Base-by-base conservation (phyloP, 53 echinoderm and acorn worm genomes). In the Henricia sp. region DNA sequence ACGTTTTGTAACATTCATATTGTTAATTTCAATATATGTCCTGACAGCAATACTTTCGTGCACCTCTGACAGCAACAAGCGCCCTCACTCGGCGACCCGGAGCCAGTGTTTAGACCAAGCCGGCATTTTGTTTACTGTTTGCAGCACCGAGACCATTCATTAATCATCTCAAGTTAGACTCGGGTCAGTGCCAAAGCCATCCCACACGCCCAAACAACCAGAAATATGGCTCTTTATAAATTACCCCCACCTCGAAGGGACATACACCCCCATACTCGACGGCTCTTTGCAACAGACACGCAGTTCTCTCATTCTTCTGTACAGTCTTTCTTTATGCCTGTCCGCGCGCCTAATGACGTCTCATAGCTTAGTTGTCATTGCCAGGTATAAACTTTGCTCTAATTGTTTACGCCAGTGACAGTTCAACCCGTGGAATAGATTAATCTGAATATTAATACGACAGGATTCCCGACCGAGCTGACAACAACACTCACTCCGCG, bases 361-460 rank as follows among this genome's bases (percentile, higher is more conserved):
- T 10, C 64, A 46, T 44, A 64, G 43, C 80, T 29, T 23, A 80
- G 80, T 80, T 80, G 80, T 80, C 80, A 80, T 64, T 62, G 44
- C 40, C 80, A 62, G 64, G 64, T 64, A 64, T 80, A 80, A 80
- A 80, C 80, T 80, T 77, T 20, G 63, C 63, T 80, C 64, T 80
- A 80, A 80, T 80, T 80, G 80, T 80, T 80, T 80, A 80, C 80
- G 46, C 19, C 43, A 80, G 28, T 80, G 80, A 63, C 80, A 80
- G 63, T 33, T 44, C 33, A 25, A 46, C 63, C 80, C 44, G 46
- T 19, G 29, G 44, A 80, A 39, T 28, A 46, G 64, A 80, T 80
- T 80, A 64, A 80, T 80, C 64, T 64, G 46, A 64, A 48, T 50
- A 80, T 64, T 80, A 34, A 6, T 77, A 30, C 77, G 29, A 10